Conservation (phyloP, 1,140 invertebrate species). For the Anadara kagoshimensis region DNA sequence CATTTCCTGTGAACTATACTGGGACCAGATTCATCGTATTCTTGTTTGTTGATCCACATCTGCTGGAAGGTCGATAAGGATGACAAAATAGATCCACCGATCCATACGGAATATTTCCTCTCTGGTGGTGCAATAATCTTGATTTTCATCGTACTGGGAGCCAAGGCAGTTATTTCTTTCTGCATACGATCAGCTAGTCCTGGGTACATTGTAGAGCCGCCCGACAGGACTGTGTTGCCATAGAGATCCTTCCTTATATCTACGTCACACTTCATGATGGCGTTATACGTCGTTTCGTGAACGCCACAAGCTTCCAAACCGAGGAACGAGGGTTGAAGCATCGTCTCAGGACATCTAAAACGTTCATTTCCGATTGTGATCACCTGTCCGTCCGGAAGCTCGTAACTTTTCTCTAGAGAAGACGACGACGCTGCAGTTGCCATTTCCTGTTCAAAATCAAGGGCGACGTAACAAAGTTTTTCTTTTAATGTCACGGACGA, state of each 20-base stretch:
- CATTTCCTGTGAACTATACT: constrained; percentile 50
- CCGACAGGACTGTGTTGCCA: constrained; percentile 82
- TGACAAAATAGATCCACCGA: constrained; percentile 78
- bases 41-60: constrained; percentile 79
- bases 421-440: constrained; percentile 85
- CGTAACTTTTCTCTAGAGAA: constrained; percentile 71
- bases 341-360: constrained; percentile 72
- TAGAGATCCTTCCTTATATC: constrained; percentile 92
- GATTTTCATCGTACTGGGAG: constrained; percentile 33
- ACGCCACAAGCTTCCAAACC: constrained; percentile 64
- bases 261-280: constrained; percentile 80
- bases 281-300: constrained; percentile 86
- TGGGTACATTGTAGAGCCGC: constrained; percentile 77
- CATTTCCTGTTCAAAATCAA: constrained; percentile 89
- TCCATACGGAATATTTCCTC: constrained; percentile 65
- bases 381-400: constrained; percentile 74
- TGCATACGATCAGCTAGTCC: constrained; percentile 72
- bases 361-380: constrained; percentile 69
- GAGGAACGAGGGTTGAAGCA: constrained; percentile 82
- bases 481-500: constrained; percentile 92
- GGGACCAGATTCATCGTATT: constrained; percentile 93
- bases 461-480: constrained; percentile 74
- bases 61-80: constrained; percentile 80
- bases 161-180: constrained; percentile 35
- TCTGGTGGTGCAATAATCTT: constrained; percentile 44